Conservation (phyloP, 2,113 vertebrate genomes). For the Anarrhichthys ocellatus region DNA sequence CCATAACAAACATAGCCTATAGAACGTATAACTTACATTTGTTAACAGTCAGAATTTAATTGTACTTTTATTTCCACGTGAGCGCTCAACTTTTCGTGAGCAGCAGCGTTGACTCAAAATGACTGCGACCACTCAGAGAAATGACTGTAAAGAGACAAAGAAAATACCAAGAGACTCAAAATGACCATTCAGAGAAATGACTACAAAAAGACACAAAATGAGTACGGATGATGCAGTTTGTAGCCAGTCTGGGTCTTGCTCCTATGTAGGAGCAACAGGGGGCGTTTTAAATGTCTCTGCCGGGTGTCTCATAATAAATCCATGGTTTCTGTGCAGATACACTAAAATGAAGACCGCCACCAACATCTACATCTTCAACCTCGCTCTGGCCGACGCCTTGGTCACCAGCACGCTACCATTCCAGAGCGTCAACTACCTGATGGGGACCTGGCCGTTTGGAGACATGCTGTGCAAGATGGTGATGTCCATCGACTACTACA, state of each 20-base stretch:
- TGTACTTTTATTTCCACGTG: not conserved
- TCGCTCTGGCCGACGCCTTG: conserved; percentile 95
- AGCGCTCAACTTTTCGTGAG: not conserved
- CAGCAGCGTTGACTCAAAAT: not conserved
- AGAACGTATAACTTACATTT: too few species aligned
- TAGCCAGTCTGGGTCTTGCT: not conserved
- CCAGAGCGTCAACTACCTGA: conserved; percentile 97
- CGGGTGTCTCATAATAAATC: not conserved
- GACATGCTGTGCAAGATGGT: conserved; percentile 94
- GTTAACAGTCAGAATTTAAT: not conserved
- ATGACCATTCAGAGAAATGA: not conserved
- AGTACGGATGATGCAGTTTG: not conserved
- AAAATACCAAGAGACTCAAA: not conserved
- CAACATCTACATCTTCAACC: conserved; percentile 99
- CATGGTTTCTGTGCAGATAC: conserved; percentile 85
- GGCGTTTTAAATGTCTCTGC: not conserved
- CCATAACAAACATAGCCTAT: not conserved
- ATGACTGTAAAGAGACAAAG: not conserved
- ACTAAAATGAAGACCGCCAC: conserved; percentile 99
- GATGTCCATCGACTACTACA: conserved; percentile 99
- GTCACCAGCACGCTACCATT: conserved; percentile 98
- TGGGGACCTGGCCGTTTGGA: conserved; percentile 98
- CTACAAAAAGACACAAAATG: not conserved
- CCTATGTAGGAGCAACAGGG: too few species aligned
- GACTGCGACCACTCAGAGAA: not conserved